These are phyloP conservation scores for Circaetus gallicus DNA, from an alignment of 2,113 vertebrate genomes.

Conservation along the genomic window DNA sequence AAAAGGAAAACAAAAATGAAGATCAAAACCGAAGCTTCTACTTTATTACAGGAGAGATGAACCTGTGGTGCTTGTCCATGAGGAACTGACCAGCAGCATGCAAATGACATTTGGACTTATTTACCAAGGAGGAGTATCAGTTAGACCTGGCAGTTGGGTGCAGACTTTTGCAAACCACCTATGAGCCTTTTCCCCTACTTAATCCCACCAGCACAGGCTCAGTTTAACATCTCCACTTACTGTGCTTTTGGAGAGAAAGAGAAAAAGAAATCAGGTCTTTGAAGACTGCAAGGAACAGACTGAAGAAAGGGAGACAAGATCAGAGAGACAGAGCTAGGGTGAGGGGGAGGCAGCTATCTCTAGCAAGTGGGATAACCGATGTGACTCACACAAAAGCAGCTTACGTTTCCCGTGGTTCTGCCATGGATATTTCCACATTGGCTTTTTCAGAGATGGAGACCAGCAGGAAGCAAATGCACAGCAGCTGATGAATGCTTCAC, in stretches of 20 bases:
- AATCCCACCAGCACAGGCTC: not conserved
- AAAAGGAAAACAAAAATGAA: not conserved
- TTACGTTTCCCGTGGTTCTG: not conserved
- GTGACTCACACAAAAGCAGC: not conserved
- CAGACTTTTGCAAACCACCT: not conserved
- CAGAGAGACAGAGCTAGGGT: not conserved
- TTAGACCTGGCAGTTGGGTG: not conserved
- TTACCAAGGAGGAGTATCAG: not conserved
- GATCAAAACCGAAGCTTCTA: not conserved
- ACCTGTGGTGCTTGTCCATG: not conserved
- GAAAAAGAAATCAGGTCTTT: not conserved
- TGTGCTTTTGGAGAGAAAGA: not conserved
- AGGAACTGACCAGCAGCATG: not conserved
- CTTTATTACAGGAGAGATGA: not conserved
- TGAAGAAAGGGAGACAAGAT: not conserved
- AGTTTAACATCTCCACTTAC: not conserved
- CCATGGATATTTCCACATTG: not conserved
- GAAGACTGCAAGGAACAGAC: not conserved
- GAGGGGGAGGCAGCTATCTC: not conserved
- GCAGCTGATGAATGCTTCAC: not conserved
- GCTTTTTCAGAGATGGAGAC: not conserved
- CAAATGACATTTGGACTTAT: not conserved
- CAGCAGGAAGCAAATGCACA: not conserved
- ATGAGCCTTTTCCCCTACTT: not conserved
- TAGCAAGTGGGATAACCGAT: not conserved